Conservation (phyloP, 2,113 vertebrate species). For the Irena cyanogastra region DNA sequence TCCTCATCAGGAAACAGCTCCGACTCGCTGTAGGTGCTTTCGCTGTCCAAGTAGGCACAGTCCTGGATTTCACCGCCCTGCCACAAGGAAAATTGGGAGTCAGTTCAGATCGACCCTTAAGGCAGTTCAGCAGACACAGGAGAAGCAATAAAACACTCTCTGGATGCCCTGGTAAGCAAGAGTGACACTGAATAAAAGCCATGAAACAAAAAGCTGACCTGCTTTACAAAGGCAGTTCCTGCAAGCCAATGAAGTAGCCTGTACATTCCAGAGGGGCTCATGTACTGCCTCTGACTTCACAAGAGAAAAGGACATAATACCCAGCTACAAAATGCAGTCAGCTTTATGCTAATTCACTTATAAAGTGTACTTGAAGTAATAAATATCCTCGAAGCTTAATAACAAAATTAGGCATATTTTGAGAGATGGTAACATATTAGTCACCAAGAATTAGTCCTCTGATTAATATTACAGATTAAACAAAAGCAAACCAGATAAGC, state of each 20-base stretch:
- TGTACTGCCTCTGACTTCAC: not conserved
- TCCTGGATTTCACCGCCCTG: conserved; percentile 75
- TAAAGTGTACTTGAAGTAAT: not conserved
- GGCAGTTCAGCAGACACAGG: not conserved
- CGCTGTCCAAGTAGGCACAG: conserved; percentile 78
- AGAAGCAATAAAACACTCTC: not conserved
- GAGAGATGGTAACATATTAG: not conserved
- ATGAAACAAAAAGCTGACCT: not conserved
- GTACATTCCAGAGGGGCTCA: not conserved
- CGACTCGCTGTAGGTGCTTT: conserved; percentile 69
- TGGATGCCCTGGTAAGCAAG: not conserved
- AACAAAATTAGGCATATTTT: not conserved
- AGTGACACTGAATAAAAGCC: not conserved
- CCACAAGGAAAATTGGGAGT: not conserved
- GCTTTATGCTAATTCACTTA: not conserved
- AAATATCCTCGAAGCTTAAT: not conserved
- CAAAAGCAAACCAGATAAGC: not conserved
- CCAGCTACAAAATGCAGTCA: not conserved
- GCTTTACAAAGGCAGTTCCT: not conserved
- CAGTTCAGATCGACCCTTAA: not conserved
- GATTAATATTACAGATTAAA: not conserved
- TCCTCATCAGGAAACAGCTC: conserved; percentile 80
- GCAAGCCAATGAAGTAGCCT: not conserved
- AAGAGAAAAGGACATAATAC: not conserved
- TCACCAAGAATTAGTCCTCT: not conserved